Evolutionary conservation across 2,113 vertebrate genomes (phyloP), one percentile per base, ranked within the genome.

Genomic region (Hirundichthys speculiger): DNA sequence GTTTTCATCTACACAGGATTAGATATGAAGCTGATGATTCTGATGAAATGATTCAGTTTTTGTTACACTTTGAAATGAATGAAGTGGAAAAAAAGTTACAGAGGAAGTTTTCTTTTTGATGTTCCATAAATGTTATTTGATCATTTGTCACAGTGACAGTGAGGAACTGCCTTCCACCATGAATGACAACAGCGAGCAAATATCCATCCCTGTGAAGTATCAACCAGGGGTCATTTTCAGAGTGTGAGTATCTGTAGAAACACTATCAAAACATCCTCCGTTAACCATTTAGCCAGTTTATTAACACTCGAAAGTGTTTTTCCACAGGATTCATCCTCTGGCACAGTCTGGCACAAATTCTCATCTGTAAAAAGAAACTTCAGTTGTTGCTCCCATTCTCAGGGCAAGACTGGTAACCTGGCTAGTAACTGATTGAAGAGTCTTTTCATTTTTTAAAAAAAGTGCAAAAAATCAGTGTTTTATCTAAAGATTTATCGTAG

Each of bases 141-240:
- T 69, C 14, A 18, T 1, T 25, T 64, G 30, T 91, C 85, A 58
- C 70, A 99, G 98, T 91, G 98, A 99, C 90, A 98, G 97, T 1
- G 96, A 98, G 56, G 96, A 98, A 72, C 75, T 85, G 19, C n/a
- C 73, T 0, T 92, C 93, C 18, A 91, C 90, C 0, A 73, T 94
- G 53, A 13, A 22, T 21, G 95, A 98, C 77, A 98, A 98, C 86
- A 80, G 59, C 51, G 92, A 87, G 49, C 83, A 85, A 0, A 88
- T 98, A 78, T 87, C 87, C 72, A 94, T 98, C 70, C 94, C 95
- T 42, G 92, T 98, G 54, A 94, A 93, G 83, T 97, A 98, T 11
- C 92, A 98, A 88, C 87, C 91, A 10, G 92, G 92, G 69, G 84
- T 98, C 57, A 90, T 92, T 58, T 97, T 99, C 86, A 86, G 82